These are phyloP conservation scores for Paguma larvata DNA, from an alignment of 2,797 vertebrate genomes.

Conservation along the genomic window DNA sequence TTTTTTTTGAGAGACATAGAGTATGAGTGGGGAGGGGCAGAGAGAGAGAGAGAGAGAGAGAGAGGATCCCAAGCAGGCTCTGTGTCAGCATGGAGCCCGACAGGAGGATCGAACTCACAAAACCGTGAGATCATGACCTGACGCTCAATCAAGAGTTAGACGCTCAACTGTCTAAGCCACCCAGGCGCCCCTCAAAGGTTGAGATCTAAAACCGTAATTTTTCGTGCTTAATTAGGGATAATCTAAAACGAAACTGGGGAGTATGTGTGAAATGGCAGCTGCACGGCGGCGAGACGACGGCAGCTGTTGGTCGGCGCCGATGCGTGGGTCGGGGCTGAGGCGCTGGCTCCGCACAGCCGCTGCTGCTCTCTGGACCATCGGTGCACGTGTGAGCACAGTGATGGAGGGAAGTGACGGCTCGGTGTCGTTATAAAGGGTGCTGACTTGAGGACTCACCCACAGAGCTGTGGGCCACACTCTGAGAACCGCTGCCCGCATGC, in stretches of 20 bases:
- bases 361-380: not conserved
- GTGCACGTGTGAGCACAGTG: accelerated
- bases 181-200: not conserved
- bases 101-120: too few species aligned
- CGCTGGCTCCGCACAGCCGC: not conserved
- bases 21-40: too few species aligned
- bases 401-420: too few species aligned
- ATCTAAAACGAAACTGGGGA: not conserved
- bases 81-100: too few species aligned
- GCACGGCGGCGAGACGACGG: not conserved
- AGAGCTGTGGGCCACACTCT: not conserved
- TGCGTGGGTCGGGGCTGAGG: not conserved
- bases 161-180: too few species aligned
- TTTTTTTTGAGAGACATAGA: too few species aligned
- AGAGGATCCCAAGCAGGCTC: too few species aligned
- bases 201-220: not conserved
- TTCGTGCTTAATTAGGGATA: not conserved
- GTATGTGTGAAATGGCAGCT: not conserved
- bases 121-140: too few species aligned
- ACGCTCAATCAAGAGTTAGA: too few species aligned
- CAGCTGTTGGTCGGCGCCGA: accelerated
- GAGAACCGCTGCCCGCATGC: not conserved
- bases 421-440: not conserved
- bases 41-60: too few species aligned
- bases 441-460: not conserved